Evolutionary conservation across 2,797 vertebrate species (phyloP).

Genomic region (Forpus xanthops): DNA sequence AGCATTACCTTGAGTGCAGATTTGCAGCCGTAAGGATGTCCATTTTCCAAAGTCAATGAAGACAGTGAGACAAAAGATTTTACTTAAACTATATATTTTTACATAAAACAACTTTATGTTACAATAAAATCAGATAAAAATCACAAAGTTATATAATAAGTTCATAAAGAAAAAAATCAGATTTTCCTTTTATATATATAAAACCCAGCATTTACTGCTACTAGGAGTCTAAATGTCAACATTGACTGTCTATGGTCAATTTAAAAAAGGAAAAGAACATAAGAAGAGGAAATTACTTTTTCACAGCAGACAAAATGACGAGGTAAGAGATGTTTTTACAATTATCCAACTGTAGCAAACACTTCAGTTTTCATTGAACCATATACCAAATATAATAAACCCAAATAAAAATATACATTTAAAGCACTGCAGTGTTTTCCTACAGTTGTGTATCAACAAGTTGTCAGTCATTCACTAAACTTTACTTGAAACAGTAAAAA

Average conservation of each 20-base stretch:
- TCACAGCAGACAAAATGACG: slow-evolving; percentile 61
- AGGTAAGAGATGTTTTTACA: slow-evolving; percentile 51
- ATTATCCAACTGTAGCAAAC: slow-evolving; percentile 66
- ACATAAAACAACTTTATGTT: slow-evolving; percentile 84
- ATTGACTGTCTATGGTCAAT: slow-evolving; percentile 32
- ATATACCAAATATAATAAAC: slow-evolving; percentile 57
- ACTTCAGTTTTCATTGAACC: slow-evolving; percentile 63
- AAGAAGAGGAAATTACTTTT: neutral
- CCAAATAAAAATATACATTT: slow-evolving; percentile 74
- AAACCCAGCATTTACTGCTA: slow-evolving; percentile 68
- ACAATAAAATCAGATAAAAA: slow-evolving; percentile 87
- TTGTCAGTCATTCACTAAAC: slow-evolving; percentile 37
- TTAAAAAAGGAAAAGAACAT: neutral
- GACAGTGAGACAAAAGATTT: slow-evolving; percentile 20
- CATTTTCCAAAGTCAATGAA: neutral
- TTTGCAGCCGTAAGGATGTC: neutral
- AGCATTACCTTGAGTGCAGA: neutral
- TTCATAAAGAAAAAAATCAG: slow-evolving; percentile 75
- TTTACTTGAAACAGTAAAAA: slow-evolving; percentile 50
- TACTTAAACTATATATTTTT: slow-evolving; percentile 87
- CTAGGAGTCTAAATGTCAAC: slow-evolving; percentile 56
- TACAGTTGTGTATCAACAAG: slow-evolving; percentile 59
- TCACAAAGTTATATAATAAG: slow-evolving; percentile 81
- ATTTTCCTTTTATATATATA: slow-evolving; percentile 68
- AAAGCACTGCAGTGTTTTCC: slow-evolving; percentile 58